Conservation (phyloP, 2,797 vertebrate genomes). For the Micropoecilia bifurca region DNA sequence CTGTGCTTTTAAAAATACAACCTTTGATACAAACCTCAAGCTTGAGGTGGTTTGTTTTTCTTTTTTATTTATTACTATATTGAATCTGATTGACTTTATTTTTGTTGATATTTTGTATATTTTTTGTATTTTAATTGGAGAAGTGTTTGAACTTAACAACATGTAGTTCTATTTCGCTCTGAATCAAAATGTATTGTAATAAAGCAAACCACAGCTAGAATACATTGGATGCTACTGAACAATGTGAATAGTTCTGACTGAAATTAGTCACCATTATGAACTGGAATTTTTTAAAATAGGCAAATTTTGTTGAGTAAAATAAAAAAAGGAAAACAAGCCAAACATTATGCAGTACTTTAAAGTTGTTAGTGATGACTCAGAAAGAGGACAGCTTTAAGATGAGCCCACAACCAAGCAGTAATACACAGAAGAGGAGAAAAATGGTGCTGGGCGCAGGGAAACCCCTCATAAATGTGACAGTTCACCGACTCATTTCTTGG, state of each 20-base stretch:
- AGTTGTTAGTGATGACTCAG: conserved; percentile 19
- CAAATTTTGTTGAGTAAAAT: neutral
- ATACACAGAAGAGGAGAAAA: conserved; percentile 32
- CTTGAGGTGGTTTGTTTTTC: too few relatives aligned
- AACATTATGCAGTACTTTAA: neutral
- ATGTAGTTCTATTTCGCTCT: neutral
- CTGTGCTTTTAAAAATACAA: neutral
- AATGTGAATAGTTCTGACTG: neutral
- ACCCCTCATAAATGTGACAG: conserved; percentile 69
- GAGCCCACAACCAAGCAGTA: conserved; percentile 31
- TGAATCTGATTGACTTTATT: neutral
- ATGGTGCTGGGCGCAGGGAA: conserved; percentile 49
- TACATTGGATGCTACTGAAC: neutral
- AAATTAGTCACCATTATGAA: neutral
- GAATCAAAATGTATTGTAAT: neutral
- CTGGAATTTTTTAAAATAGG: neutral
- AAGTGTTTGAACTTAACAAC: neutral
- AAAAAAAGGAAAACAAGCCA: neutral
- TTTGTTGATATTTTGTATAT: neutral
- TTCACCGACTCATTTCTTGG: conserved; percentile 63
- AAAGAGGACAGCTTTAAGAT: conserved; percentile 24
- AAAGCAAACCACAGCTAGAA: neutral
- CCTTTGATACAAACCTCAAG: too few relatives aligned
- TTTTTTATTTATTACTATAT: neutral
- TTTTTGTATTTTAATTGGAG: neutral